Evolutionary conservation across 2,888 invertebrate genomes (phyloP).

Genomic region (Agrochola circellaris): DNA sequence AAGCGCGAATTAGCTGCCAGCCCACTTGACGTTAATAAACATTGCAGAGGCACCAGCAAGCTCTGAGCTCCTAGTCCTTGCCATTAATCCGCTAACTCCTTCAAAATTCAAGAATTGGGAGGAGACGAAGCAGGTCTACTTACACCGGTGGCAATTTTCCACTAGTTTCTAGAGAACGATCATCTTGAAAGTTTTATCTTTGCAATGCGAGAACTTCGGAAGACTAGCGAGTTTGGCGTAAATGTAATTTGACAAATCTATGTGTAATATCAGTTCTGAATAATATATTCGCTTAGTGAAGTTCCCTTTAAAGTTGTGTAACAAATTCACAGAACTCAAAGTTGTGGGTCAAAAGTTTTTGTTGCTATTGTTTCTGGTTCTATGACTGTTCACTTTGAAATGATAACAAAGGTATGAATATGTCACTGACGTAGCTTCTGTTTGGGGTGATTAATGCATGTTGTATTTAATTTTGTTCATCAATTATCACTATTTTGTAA

Average conservation of each 20-base stretch:
- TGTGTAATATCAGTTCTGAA: conserved; percentile 59
- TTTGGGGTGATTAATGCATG: conserved; percentile 36
- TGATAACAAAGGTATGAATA: conserved; percentile 50
- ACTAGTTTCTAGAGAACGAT: conserved; percentile 75
- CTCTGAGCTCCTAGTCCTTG: conserved; percentile 62
- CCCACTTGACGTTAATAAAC: conserved; percentile 83
- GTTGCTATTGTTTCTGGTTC: conserved; percentile 58
- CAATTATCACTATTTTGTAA: conserved; percentile 8
- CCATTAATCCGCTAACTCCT: conserved; percentile 53
- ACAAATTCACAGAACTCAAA: conserved; percentile 55
- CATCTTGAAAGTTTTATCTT: conserved; percentile 81
- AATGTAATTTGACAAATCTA: conserved; percentile 65
- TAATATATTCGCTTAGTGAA: conserved; percentile 54
- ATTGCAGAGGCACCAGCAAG: conserved; percentile 71
- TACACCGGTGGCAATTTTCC: conserved; percentile 72
- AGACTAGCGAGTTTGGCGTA: conserved; percentile 53
- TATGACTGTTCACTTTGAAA: conserved; percentile 27
- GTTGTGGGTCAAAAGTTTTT: conserved; percentile 53
- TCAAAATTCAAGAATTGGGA: conserved; percentile 47
- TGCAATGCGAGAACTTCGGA: conserved; percentile 68
- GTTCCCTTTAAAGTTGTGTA: conserved; percentile 49
- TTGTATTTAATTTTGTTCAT: conserved; percentile 26
- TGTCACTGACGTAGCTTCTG: conserved; percentile 22
- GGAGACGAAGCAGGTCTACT: conserved; percentile 63
- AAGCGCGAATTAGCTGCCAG: conserved; percentile 80